Conservation (phyloP, 1,140 invertebrate genomes). For the Drosophila athabasca region DNA sequence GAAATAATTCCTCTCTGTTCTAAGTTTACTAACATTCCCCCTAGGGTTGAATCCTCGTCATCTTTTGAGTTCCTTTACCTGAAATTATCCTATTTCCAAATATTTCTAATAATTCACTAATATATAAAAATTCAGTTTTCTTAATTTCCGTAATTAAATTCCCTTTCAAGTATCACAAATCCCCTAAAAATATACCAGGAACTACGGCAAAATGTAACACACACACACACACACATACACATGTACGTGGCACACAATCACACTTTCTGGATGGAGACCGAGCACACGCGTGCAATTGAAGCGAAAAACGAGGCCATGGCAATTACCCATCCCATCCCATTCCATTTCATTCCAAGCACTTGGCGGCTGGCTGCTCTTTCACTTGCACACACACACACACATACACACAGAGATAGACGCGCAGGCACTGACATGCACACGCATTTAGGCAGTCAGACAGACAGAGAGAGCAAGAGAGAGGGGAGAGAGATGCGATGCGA, state of each 20-base stretch:
- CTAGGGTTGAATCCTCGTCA: too few species aligned
- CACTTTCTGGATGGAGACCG: too few species aligned
- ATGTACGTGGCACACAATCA: background rate
- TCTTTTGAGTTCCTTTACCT: too few species aligned
- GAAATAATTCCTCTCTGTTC: too few species aligned
- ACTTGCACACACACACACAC: conserved; percentile 20
- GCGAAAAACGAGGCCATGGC: conserved; percentile 47
- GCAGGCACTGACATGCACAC: conserved; percentile 15
- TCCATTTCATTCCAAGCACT: conserved; percentile 33
- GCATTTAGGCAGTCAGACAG: background rate
- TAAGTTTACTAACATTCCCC: too few species aligned
- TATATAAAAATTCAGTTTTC: too few species aligned
- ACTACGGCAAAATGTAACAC: conserved; percentile 37
- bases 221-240: conserved; percentile 18
- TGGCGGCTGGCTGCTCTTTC: conserved; percentile 30
- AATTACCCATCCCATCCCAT: conserved; percentile 46
- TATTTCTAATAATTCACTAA: too few species aligned
- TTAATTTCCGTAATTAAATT: too few species aligned
- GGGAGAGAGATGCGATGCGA: background rate
- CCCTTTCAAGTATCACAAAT: too few species aligned
- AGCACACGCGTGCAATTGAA: conserved; percentile 15
- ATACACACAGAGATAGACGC: background rate
- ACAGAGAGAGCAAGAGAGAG: background rate
- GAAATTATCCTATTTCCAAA: too few species aligned
- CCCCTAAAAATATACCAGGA: conserved; percentile 19